Evolutionary conservation across 2,888 invertebrate species (phyloP).

Genomic region (Caenorhabditis sp.): DNA sequence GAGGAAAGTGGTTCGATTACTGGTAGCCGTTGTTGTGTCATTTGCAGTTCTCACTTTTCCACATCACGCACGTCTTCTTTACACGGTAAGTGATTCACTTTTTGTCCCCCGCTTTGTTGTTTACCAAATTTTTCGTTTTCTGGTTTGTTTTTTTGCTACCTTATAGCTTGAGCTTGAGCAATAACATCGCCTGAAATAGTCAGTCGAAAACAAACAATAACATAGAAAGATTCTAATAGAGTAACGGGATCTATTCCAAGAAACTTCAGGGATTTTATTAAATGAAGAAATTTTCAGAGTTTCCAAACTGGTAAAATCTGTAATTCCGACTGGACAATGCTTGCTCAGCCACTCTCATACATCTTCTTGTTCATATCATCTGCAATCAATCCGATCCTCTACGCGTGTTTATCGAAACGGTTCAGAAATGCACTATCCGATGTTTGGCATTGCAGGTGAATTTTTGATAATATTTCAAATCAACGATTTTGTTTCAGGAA

Average conservation of each 20-base stretch:
- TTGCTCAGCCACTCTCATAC: constrained; percentile 80
- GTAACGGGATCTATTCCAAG: too few relatives aligned
- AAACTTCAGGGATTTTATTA: neutral
- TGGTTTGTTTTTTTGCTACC: constrained; percentile 18
- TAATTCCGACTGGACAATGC: constrained; percentile 71
- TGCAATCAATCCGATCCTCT: constrained; percentile 81
- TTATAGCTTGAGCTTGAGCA: constrained; percentile 2
- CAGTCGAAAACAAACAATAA: constrained; percentile 14
- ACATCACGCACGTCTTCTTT: constrained; percentile 88
- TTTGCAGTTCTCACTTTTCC: constrained; percentile 94
- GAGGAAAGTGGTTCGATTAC: constrained; percentile 88
- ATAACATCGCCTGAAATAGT: constrained; percentile 12
- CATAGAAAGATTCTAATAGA: constrained; percentile 9
- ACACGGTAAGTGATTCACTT: constrained; percentile 64
- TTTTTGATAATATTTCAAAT: too few relatives aligned
- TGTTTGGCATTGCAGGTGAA: constrained; percentile 71
- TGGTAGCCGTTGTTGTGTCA: constrained; percentile 92
- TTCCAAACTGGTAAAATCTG: constrained; percentile 71
- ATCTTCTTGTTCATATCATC: constrained; percentile 78
- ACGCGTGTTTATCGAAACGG: constrained; percentile 80
- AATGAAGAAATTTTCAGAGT: constrained; percentile 66
- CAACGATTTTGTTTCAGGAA: constrained; percentile 57
- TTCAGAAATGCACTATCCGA: constrained; percentile 80
- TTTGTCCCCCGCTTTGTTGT: neutral
- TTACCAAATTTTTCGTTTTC: constrained; percentile 17